A percentile compares a stretch with the other conserved stretches of the same genome.
Evolutionary conservation across 2,888 invertebrate species (phyloP).

Genomic region (Ischnura elegans): DNA sequence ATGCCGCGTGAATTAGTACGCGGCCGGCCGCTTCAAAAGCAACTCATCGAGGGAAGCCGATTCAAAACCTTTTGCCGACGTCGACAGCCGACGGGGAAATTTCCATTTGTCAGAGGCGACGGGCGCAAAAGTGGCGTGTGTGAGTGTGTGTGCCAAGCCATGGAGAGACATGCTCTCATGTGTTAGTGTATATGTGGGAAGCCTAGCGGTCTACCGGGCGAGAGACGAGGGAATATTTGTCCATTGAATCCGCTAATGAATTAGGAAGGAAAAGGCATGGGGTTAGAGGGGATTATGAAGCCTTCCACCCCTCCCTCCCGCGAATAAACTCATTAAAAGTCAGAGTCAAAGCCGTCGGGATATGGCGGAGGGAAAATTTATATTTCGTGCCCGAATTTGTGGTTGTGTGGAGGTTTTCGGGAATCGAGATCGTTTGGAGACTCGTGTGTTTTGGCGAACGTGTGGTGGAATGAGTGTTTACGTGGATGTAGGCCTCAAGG

Average conservation of each 20-base stretch:
- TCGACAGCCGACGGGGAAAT: neutral
- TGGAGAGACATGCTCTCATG: neutral
- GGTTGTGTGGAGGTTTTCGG: neutral
- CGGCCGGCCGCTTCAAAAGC: neutral
- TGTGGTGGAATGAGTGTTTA: neutral
- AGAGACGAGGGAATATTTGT: constrained; percentile 22
- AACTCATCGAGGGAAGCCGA: neutral
- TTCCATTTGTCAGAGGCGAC: constrained; percentile 3
- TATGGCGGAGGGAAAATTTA: neutral
- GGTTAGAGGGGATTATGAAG: constrained; percentile 40
- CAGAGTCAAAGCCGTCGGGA: constrained; percentile 30
- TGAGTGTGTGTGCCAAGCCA: neutral
- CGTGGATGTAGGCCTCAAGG: too few relatives aligned
- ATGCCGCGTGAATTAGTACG: neutral
- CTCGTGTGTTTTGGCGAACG: neutral
- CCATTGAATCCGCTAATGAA: constrained; percentile 57
- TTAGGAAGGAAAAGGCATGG: constrained; percentile 24
- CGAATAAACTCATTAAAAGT: constrained; percentile 63
- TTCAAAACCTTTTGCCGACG: neutral
- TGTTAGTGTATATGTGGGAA: too few relatives aligned
- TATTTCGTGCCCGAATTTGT: neutral
- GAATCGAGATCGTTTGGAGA: neutral
- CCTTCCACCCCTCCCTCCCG: too few relatives aligned
- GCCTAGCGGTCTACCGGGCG: neutral
- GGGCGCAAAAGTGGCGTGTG: neutral